A percentile compares a stretch with the other conserved stretches of the same genome.
Evolutionary conservation across 2,888 invertebrate species (phyloP).

Genomic region (Aphidoletes aphidimyza): DNA sequence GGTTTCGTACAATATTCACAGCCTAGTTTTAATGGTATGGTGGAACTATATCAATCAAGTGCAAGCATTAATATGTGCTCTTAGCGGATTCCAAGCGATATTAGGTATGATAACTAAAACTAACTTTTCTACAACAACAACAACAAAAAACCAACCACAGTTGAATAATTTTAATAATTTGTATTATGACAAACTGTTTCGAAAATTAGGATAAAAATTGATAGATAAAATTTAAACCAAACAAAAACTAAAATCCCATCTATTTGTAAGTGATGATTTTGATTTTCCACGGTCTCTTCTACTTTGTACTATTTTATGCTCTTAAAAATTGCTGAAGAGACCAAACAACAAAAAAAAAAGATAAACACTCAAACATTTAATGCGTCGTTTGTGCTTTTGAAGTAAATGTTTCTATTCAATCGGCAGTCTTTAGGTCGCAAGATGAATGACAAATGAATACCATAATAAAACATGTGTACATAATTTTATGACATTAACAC

Average conservation of each 20-base stretch:
- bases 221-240: neutral
- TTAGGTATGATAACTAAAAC: neutral
- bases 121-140: conserved; percentile 11
- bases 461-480: neutral
- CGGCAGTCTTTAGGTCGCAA: neutral
- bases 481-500: too few species aligned
- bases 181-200: neutral
- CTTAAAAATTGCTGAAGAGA: too few species aligned
- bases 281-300: too few species aligned
- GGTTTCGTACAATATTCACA: conserved; percentile 67
- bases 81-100: conserved; percentile 21
- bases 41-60: conserved; percentile 51
- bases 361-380: neutral
- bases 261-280: too few species aligned
- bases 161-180: conserved; percentile 42
- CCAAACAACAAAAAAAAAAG: too few species aligned
- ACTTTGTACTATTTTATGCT: too few species aligned
- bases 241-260: neutral
- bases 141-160: neutral
- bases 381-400: conserved; percentile 6
- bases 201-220: neutral
- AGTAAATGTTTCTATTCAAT: conserved; percentile 10
- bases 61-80: conserved; percentile 54
- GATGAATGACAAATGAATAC: neutral
- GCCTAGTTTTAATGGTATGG: conserved; percentile 67